Evolutionary conservation across 2,888 invertebrate genomes (phyloP), one percentile per base, ranked within the genome.

Genomic region (Napeogenes inachia): DNA sequence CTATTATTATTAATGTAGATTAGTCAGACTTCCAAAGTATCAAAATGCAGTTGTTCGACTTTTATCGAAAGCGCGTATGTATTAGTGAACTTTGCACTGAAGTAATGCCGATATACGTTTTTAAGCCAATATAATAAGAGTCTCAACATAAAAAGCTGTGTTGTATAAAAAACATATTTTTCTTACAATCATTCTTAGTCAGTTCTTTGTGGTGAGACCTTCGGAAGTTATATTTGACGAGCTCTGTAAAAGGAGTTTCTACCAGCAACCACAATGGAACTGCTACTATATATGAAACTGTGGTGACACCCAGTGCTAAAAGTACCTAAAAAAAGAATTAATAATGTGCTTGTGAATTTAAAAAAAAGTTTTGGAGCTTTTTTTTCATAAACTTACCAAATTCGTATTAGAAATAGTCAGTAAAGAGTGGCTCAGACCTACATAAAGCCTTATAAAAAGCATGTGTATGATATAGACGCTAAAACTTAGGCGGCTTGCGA

Each of bases 241-340:
- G 21, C 53, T 70, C 69, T 4, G 56, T 62, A 45, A 75, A 66
- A 1, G 78, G 79, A 2, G 72, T 67, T 58, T 78, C 79, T 2
- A 79, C 71, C 0, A 74, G 53, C 55, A 79, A 56, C 70, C 71
- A 76, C 30, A 75, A 63, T 10, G 64, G 61, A 0, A 68, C 54
- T 0, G 77, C 75, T 3, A 60, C 35, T 1, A 68, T 2, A 42
- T 68, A 70, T 4, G 74, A 70, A 2, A 61, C 2, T 2, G 64
- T 32, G 1, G 73, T 21, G 4, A 57, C 30, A 4, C 60, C 54
- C 30, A 54, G n/a, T 13, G 64, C 54, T 30, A 69, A 54, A 50
- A 71, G 62, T 2, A 68, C 0, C 76, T 75, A 71, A n/a, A 70
- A 53, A 50, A 55, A 13, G 21, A 13, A 60, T 5, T 38, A 47